These are phyloP conservation scores for Melanaphis sacchari DNA, from an alignment of 1,140 invertebrate genomes.

Conservation along the genomic window DNA sequence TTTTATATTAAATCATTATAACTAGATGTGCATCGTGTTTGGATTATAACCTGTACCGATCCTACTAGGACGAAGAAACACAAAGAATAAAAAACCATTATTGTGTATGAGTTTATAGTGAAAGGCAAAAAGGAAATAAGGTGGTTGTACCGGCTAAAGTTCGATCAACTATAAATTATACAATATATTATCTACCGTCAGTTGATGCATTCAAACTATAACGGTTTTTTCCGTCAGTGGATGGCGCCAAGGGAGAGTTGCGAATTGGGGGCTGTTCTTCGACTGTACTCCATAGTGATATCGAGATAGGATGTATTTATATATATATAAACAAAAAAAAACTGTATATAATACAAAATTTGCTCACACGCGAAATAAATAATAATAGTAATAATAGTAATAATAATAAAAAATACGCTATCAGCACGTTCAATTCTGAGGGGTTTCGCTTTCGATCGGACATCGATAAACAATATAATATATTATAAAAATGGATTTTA, in stretches of 20 bases:
- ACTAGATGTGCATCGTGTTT: neutral
- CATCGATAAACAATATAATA: neutral
- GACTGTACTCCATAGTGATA: neutral
- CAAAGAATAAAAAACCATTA: neutral
- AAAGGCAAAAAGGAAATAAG: neutral
- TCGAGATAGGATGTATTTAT: neutral
- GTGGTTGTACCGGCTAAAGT: neutral
- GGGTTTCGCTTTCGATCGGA: neutral
- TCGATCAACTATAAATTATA: slow-evolving; percentile 15
- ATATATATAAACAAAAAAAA: neutral
- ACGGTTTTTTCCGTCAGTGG: neutral
- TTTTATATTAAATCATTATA: neutral
- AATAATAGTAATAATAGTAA: neutral
- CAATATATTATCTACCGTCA: neutral
- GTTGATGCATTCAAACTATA: neutral
- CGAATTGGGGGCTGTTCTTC: neutral
- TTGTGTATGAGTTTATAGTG: neutral
- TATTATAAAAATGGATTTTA: neutral
- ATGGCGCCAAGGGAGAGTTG: neutral
- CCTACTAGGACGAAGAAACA: neutral
- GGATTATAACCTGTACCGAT: neutral
- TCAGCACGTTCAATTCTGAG: neutral
- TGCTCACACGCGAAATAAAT: neutral
- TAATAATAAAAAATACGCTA: neutral
- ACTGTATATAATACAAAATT: neutral